Evolutionary conservation across 2,888 invertebrate genomes (phyloP), one percentile per base, ranked within the genome.

Genomic region (Ennomos quercinarius): DNA sequence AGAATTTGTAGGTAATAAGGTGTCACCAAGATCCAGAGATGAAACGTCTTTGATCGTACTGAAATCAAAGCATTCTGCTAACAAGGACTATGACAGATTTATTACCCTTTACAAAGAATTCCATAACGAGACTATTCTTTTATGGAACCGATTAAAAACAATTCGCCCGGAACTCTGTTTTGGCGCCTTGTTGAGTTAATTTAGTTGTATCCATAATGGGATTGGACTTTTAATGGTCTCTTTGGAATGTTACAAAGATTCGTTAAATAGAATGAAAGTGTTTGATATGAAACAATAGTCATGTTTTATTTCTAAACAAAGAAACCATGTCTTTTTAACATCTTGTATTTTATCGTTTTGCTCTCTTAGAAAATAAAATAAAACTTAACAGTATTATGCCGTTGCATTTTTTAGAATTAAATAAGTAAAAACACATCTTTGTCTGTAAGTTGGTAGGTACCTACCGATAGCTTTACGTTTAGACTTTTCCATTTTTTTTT

Each of bases 61-160:
- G 74, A 78, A 86, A 86, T 87, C 86, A 87, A 90, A 89, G 86
- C 83, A 76, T 71, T 72, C 78, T 77, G 74, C 84, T 89, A 88
- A 89, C 89, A 86, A 87, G 86, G 77, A 74, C 80, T 83, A 84
- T 81, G 90, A 89, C 89, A 88, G 89, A 89, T 91, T 90, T 91
- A 91, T 89, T 73, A 70, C 78, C 42, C 64, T 74, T 78, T 75
- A 81, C 81, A 74, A 84, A 84, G 83, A 86, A 84, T 79, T 80
- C 73, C 74, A 72, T 71, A 67, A 71, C 68, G 72, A 78, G 74
- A 71, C 73, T 72, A 78, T 76, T 78, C 81, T 81, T 82, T 86
- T 75, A 72, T 72, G 73, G 74, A 74, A 74, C 71, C 73, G 71
- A 78, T 77, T 74, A 72, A 74, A 74, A 72, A 71, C 71, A 74